Base-by-base conservation (phyloP, 2,113 vertebrate genomes). In the Cynopterus brachyotis region DNA sequence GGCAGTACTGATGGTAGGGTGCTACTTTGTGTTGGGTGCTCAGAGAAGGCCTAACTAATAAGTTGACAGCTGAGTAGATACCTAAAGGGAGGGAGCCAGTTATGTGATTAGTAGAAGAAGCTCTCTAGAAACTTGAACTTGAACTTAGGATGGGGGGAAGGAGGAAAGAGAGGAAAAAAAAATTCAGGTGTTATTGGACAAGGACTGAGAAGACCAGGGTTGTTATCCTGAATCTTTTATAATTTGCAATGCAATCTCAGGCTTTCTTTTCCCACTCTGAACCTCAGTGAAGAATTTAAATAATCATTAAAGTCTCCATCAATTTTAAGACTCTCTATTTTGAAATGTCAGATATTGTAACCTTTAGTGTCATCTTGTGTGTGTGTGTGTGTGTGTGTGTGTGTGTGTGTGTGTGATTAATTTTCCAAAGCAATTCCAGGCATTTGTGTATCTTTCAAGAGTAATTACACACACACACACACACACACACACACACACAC, bases 401-500 rank as follows among this genome's bases (percentile, higher is more conserved):
- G 7, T 8, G 7, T 0, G 1, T 2, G 6, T 1, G 16, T n/a
- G 10, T 87, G n/a, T 75, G 60, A 80, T 73, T 75, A 55, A 81
- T 95, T 88, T 84, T 42, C 64, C 85, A 95, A 88, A 91, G 62
- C 35, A 89, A 73, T 70, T 64, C 26, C 64, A 96, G 50, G 50
- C 60, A 50, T 62, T 19, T 80, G 50, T 55, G 32, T 35, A 86
- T 82, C 76, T 82, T 87, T 91, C 47, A 10, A 93, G 53, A 76
- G 40, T 26, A 17, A 76, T 70, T 60, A 86, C 12, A 47, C 19
- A n/a, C 28, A 42, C 26, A 35, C 30, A 73, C 30, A 17, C 37
- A 12, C 12, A 30, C 53, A 90, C 35, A 37, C 47, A 57, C 22
- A 45, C 47, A 64, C 35, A 60, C 37, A 53, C 30, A 76, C 13